Evolutionary conservation across 1,140 invertebrate species (phyloP), one percentile per base, ranked within the genome.

Genomic region (Dendrolimus punctatus): DNA sequence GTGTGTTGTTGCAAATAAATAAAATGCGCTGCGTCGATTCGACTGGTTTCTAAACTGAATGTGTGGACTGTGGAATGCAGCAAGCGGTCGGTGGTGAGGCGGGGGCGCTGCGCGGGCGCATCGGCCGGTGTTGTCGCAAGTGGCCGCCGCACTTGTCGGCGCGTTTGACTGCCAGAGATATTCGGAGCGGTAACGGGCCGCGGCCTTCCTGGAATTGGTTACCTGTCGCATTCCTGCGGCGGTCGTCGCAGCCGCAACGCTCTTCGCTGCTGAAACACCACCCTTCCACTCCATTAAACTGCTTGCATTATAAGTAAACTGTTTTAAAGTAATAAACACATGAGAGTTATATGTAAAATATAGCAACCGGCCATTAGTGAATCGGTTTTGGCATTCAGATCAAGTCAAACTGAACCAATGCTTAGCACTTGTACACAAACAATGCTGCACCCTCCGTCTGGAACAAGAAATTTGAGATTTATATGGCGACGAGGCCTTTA

Each of bases 101-200:
- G 60, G 51, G 59, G 58, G 64, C 48, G 53, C 47, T 55, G 60
- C 56, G 64, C 57, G 63, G 63, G 59, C 60, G 76, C 76, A 76
- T 76, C 73, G 76, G 68, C 60, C 66, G 71, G 55, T 78, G 74
- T 80, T 76, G 79, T 80, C 76, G 79, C 76, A 81, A 82, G 81
- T 80, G 77, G 75, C 73, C 69, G 68, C 64, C 78, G 79, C 81
- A 85, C 81, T 85, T 82, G 81, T 81, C 79, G 81, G 81, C 78
- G 71, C 81, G 79, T 85, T 85, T 85, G 81, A 82, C 76, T 80
- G 78, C 72, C 66, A 73, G 77, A 84, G 80, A 84, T 84, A 80
- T 80, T 85, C 81, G 81, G 78, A 78, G 73, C 79, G 76, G 79
- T 85, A 85, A 85, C 81, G 81, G 81, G 68, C 74, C 80, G 70